Conservation (phyloP, 2,113 vertebrate genomes). For the Burhinus oedicnemus region DNA sequence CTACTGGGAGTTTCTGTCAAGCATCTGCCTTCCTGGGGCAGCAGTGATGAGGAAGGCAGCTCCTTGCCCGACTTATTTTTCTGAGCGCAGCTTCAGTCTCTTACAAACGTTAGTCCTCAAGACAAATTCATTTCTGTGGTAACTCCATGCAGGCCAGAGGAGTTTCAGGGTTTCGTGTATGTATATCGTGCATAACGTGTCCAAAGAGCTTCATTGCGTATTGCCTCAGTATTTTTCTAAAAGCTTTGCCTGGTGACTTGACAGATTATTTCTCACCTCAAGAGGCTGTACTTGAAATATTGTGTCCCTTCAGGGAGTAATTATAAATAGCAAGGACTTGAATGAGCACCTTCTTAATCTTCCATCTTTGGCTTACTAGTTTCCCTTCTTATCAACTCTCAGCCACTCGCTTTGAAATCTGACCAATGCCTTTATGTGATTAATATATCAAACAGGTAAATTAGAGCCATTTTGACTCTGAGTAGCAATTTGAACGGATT, state of each 20-base stretch:
- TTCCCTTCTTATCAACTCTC: slow-evolving; percentile 58
- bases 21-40: not conserved
- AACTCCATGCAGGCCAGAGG: not conserved
- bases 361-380: slow-evolving; percentile 67
- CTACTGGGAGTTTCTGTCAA: not conserved
- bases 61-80: not conserved
- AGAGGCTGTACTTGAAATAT: slow-evolving; percentile 68
- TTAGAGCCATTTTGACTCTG: slow-evolving; percentile 49
- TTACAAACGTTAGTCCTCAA: not conserved
- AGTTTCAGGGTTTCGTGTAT: not conserved
- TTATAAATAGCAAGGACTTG: slow-evolving; percentile 67
- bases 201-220: not conserved
- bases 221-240: slow-evolving; percentile 2
- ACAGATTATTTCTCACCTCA: slow-evolving; percentile 66
- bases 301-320: slow-evolving; percentile 70
- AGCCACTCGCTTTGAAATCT: slow-evolving; percentile 65
- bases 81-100: not conserved
- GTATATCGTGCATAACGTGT: rapidly evolving
- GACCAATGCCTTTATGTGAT: slow-evolving; percentile 62
- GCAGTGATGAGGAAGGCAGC: not conserved
- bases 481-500: slow-evolving; percentile 19
- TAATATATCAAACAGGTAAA: slow-evolving; percentile 69
- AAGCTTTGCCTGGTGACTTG: slow-evolving; percentile 58
- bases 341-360: slow-evolving; percentile 70
- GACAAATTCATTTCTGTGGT: not conserved